Conservation (phyloP, 2,888 invertebrate species). For the Drosophila atripex region DNA sequence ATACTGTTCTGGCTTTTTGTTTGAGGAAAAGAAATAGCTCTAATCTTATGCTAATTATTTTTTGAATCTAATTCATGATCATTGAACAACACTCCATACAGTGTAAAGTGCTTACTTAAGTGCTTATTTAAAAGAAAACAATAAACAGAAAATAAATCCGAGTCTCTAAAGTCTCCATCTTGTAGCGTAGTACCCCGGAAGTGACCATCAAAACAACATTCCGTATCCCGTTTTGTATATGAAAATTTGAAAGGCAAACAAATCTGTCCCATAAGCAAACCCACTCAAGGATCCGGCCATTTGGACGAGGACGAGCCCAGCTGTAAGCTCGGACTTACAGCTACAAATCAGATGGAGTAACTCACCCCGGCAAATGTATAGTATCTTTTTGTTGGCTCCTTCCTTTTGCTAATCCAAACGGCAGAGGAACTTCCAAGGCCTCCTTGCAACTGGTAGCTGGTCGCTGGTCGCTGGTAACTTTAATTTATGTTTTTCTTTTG, state of each 20-base stretch:
- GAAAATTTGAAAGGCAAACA: conserved; percentile 40
- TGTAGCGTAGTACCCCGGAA: conserved; percentile 20
- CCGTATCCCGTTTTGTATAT: conserved; percentile 14
- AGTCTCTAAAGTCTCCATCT: background rate
- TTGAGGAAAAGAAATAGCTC: too few species aligned
- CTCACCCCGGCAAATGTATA: conserved; percentile 42
- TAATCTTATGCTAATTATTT: too few species aligned
- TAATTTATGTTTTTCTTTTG: conserved; percentile 41
- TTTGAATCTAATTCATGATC: too few species aligned
- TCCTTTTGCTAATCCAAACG: conserved; percentile 56
- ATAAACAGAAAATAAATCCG: conserved; percentile 21
- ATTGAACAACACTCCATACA: background rate
- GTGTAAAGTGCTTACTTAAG: background rate
- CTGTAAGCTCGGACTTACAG: conserved; percentile 46
- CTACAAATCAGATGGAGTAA: conserved; percentile 48
- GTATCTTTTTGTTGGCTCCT: conserved; percentile 2
- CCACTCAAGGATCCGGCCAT: conserved; percentile 10
- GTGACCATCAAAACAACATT: conserved; percentile 32
- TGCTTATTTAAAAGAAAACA: background rate
- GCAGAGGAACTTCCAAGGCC: conserved; percentile 40
- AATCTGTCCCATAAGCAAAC: conserved; percentile 41
- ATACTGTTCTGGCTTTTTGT: too few species aligned
- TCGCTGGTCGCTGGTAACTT: conserved; percentile 38
- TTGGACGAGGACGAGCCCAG: conserved; percentile 10
- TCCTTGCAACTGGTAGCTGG: conserved; percentile 4